Conservation (phyloP, 2,113 vertebrate genomes). For the Catharus fuscescens region DNA sequence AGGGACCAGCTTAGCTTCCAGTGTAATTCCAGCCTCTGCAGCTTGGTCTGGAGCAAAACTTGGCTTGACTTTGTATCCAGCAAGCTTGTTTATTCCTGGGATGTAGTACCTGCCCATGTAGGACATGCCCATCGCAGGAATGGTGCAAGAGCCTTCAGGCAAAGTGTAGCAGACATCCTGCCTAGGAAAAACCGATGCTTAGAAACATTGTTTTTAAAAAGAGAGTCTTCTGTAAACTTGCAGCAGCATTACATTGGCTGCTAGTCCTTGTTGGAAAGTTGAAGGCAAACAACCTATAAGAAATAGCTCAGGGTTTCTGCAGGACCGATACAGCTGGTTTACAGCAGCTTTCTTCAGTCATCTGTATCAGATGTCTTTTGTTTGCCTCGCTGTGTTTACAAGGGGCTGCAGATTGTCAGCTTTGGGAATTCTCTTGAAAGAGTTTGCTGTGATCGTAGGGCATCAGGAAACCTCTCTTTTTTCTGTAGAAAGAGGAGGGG, state of each 20-base stretch:
- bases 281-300: background rate
- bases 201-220: background rate
- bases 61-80: background rate
- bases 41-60: background rate
- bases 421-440: background rate
- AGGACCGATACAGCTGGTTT: background rate
- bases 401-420: background rate
- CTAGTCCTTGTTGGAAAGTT: background rate
- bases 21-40: background rate
- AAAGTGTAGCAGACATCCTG: background rate
- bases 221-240: background rate
- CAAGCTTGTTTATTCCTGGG: background rate
- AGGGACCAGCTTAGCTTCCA: background rate
- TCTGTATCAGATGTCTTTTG: background rate
- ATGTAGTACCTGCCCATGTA: background rate
- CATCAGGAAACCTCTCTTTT: background rate
- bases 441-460: background rate
- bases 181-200: background rate
- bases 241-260: background rate
- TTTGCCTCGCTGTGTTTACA: background rate
- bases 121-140: background rate
- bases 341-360: background rate
- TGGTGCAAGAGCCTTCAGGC: background rate
- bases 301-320: background rate
- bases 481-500: background rate